Conservation (phyloP, 2,888 invertebrate species). For the Chrysolina haemoptera region DNA sequence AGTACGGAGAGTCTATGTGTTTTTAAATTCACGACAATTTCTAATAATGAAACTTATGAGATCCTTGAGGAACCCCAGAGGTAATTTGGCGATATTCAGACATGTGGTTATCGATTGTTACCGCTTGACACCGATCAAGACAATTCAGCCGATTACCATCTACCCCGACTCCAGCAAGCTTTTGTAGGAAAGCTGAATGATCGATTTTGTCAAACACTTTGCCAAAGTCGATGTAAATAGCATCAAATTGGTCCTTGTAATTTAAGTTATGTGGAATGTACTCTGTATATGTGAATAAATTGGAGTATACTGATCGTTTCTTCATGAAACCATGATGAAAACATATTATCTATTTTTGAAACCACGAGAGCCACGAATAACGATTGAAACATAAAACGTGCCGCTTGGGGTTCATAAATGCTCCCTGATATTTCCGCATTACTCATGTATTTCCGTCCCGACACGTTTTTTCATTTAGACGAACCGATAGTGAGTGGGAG, state of each 20-base stretch:
- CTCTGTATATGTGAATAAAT: background rate
- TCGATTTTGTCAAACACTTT: conserved; percentile 25
- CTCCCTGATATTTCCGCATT: conserved; percentile 1
- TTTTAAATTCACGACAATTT: too few species aligned
- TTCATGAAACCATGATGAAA: background rate
- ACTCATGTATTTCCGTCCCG: conserved; percentile 13
- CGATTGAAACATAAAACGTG: background rate
- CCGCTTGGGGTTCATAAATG: background rate
- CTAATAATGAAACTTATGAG: too few species aligned
- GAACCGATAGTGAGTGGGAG: conserved; percentile 18
- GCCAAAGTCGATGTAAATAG: conserved; percentile 25
- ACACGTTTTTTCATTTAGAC: conserved; percentile 12
- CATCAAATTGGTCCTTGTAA: background rate
- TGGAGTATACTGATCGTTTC: background rate
- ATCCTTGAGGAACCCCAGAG: conserved; percentile 18
- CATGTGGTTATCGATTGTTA: background rate
- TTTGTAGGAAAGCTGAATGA: conserved; percentile 23
- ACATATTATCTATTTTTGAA: too few species aligned
- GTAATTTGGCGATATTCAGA: conserved; percentile 24
- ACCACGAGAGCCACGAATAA: too few species aligned
- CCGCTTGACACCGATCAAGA: background rate
- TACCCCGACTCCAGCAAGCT: conserved; percentile 21
- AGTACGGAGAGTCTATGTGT: too few species aligned
- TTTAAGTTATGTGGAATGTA: background rate
- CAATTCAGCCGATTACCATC: conserved; percentile 18